Conservation (phyloP, 2,888 invertebrate genomes). For the Scaptomyza tumidula region DNA sequence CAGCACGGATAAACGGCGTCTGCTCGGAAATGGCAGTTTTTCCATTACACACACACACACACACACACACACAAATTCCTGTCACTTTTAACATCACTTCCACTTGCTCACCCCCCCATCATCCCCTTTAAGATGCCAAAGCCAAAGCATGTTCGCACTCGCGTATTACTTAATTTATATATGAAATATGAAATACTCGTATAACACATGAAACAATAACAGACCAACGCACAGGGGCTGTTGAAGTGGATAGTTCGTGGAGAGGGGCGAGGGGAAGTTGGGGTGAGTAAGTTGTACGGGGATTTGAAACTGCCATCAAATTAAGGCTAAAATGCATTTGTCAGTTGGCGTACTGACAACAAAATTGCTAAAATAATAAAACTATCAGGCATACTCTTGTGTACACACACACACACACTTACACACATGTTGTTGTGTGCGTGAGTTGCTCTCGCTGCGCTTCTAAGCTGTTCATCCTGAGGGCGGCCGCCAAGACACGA, state of each 20-base stretch:
- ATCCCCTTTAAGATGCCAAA: neutral
- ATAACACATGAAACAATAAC: constrained; percentile 34
- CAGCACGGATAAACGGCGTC: constrained; percentile 56
- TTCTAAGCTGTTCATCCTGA: constrained; percentile 51
- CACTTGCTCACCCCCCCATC: constrained; percentile 4
- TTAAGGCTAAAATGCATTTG: constrained; percentile 70
- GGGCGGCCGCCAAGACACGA: constrained; percentile 37
- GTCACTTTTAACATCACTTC: constrained; percentile 28
- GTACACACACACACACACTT: constrained; percentile 12
- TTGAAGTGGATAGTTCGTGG: neutral
- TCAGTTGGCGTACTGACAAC: constrained; percentile 47
- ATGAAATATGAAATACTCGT: constrained; percentile 57
- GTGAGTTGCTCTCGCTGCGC: constrained; percentile 3
- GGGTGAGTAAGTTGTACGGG: constrained; percentile 7
- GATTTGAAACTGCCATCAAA: constrained; percentile 57
- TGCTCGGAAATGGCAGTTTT: constrained; percentile 75
- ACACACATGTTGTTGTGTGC: neutral
- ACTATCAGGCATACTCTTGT: constrained; percentile 46
- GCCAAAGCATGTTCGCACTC: constrained; percentile 17
- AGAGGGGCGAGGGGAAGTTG: neutral
- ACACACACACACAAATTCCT: neutral
- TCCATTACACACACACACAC: constrained; percentile 55
- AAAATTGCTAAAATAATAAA: constrained; percentile 61
- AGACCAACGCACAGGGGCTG: neutral
- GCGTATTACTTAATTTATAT: constrained; percentile 73